These are phyloP conservation scores for Rafetus swinhoei DNA, from an alignment of 2,113 vertebrate species.

Conservation along the genomic window DNA sequence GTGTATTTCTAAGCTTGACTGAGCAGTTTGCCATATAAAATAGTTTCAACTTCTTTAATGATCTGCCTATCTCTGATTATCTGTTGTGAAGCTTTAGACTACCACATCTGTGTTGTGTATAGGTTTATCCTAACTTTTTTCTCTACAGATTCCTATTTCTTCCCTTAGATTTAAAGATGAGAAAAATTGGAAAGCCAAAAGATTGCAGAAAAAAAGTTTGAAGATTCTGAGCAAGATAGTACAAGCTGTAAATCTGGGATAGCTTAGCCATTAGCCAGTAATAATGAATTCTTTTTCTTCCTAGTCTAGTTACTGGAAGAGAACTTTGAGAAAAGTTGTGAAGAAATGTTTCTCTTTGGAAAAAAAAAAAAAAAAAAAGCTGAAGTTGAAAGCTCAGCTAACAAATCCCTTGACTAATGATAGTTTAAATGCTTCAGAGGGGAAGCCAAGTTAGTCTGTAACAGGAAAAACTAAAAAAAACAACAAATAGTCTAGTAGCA, in stretches of 20 bases:
- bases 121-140: background rate
- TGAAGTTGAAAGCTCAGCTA: conserved; percentile 46
- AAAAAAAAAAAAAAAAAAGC: background rate
- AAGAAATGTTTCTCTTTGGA: conserved; percentile 1
- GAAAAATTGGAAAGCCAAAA: background rate
- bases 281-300: background rate
- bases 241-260: background rate
- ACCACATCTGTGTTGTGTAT: background rate
- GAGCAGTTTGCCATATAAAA: background rate
- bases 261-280: conserved; percentile 21
- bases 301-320: background rate
- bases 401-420: conserved; percentile 30
- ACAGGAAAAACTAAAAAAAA: too few relatives aligned
- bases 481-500: too few relatives aligned
- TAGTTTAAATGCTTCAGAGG: too few relatives aligned
- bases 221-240: background rate
- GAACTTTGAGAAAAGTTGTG: background rate
- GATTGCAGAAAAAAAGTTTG: background rate
- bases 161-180: background rate
- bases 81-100: conserved; percentile 10
- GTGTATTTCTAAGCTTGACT: background rate
- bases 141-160: background rate
- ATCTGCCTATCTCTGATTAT: background rate
- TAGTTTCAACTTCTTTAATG: background rate
- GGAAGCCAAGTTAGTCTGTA: too few relatives aligned